Percentiles rank a stretch among this genome's conserved stretches.
Evolutionary conservation across 2,797 vertebrate genomes (phyloP).

Genomic region (Antrozous pallidus): DNA sequence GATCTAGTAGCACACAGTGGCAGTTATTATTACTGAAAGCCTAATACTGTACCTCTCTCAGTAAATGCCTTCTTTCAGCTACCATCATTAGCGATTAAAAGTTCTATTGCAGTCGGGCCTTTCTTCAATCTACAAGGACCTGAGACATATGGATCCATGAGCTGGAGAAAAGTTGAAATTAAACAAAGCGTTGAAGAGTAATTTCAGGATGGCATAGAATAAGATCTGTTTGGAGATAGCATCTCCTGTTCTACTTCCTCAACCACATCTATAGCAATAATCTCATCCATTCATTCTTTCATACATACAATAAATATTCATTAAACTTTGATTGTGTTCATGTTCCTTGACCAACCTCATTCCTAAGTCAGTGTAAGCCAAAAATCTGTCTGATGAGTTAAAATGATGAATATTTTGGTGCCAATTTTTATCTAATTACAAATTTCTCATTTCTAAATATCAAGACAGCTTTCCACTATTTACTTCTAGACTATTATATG

Average conservation of each 20-base stretch:
- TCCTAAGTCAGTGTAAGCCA: neutral
- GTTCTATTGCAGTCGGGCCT: neutral
- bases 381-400: neutral
- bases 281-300: too few relatives aligned
- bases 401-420: neutral
- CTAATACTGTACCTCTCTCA: neutral
- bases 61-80: neutral
- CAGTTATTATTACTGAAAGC: neutral
- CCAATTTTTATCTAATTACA: neutral
- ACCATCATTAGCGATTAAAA: neutral
- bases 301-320: neutral
- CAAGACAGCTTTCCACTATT: conserved; percentile 36
- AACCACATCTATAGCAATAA: neutral
- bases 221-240: neutral
- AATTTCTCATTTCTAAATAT: conserved; percentile 46
- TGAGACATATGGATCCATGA: neutral
- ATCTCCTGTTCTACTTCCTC: neutral
- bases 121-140: neutral
- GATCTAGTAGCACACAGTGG: neutral
- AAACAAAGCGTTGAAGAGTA: neutral
- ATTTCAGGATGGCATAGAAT: neutral
- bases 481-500: conserved; percentile 2
- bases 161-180: neutral
- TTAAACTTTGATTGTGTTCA: neutral
- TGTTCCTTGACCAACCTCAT: neutral